These are phyloP conservation scores for Hippoglossus stenolepis DNA, from an alignment of 2,113 vertebrate genomes.

Conservation along the genomic window DNA sequence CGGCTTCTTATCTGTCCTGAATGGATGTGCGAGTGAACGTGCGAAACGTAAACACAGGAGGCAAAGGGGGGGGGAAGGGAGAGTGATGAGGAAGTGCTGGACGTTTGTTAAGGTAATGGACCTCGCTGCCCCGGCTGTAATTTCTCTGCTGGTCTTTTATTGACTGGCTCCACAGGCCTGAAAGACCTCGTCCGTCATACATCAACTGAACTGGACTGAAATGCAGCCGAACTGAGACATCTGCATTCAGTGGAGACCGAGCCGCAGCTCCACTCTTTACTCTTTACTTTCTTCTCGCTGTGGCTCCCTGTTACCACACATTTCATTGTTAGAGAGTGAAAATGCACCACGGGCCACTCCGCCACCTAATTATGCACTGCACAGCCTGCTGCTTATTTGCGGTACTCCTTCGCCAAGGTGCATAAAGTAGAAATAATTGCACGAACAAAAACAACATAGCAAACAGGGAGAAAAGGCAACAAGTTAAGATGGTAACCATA, in stretches of 20 bases:
- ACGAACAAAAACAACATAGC: background rate
- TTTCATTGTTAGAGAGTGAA: background rate
- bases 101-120: slow-evolving; percentile 64
- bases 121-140: slow-evolving; percentile 47
- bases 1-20: slow-evolving; percentile 1
- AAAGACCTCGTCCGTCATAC: slow-evolving; percentile 59
- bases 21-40: too few species aligned
- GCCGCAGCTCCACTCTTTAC: slow-evolving; percentile 1
- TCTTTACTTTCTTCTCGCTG: background rate
- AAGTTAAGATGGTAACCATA: too few species aligned
- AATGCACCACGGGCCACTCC: background rate
- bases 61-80: background rate
- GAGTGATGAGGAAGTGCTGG: slow-evolving; percentile 44
- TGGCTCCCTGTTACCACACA: background rate
- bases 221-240: slow-evolving; percentile 18
- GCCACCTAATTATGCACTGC: background rate
- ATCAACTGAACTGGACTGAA: slow-evolving; percentile 41
- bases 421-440: slow-evolving; percentile 17
- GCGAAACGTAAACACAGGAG: too few species aligned
- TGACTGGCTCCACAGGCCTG: slow-evolving; percentile 62
- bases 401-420: background rate
- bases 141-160: slow-evolving; percentile 63
- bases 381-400: background rate
- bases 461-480: background rate
- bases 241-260: background rate